phyloP scores from a whole-genome alignment of 2,113 vertebrate species.

The Hydropotes inermis region DNA sequence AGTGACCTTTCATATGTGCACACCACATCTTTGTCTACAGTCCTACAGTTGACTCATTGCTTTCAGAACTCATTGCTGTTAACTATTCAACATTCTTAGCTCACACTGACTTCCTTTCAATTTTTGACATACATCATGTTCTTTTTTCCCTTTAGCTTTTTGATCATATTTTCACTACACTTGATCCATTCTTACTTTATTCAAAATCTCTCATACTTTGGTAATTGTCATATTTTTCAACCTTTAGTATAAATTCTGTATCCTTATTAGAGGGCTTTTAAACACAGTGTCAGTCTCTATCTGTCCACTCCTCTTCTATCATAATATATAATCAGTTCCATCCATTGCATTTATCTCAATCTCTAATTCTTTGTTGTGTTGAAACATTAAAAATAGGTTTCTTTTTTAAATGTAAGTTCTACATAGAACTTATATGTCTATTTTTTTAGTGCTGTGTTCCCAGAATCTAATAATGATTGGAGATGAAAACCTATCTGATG shows the following conservation, averaged over 20 bases:
- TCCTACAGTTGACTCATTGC: background rate
- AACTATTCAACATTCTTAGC: background rate
- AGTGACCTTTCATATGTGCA: background rate
- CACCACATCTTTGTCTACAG: background rate
- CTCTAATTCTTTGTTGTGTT: background rate
- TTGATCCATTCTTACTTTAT: background rate
- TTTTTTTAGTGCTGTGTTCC: background rate
- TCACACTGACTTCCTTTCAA: background rate
- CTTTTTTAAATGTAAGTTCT: background rate
- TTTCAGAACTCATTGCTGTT: background rate
- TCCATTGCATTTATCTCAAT: background rate
- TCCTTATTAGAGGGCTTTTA: background rate
- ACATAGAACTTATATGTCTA: background rate
- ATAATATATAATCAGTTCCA: background rate
- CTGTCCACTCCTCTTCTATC: background rate
- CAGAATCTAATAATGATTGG: background rate
- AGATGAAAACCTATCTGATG: background rate
- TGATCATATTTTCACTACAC: background rate
- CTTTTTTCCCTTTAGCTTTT: background rate
- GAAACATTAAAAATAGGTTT: background rate
- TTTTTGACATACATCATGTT: background rate
- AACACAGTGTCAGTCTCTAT: background rate
- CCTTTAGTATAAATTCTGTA: background rate
- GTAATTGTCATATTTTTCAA: background rate
- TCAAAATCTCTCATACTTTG: background rate